Conservation (phyloP, 2,888 invertebrate species). For the Scaeva pyrastri region DNA sequence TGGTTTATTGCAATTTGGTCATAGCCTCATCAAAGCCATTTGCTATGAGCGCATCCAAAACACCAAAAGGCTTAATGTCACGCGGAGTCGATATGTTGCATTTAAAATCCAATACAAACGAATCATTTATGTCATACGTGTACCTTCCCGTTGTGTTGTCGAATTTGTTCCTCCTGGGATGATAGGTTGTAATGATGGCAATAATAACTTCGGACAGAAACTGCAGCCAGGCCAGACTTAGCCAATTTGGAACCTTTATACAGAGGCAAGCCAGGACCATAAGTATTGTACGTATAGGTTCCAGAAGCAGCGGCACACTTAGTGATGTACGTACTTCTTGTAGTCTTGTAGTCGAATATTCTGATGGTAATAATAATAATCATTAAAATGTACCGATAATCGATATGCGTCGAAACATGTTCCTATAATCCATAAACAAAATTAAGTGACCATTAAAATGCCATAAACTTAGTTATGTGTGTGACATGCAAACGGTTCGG, state of each 20-base stretch:
- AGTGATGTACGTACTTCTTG: too few relatives aligned
- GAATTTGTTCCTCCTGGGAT: slow-evolving; percentile 43
- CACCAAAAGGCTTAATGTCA: slow-evolving; percentile 49
- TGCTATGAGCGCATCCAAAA: slow-evolving; percentile 23
- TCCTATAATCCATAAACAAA: slow-evolving; percentile 84
- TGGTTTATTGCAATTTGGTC: slow-evolving; percentile 36
- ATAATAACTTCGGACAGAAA: slow-evolving; percentile 37
- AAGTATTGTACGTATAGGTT: background rate
- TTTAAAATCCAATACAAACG: slow-evolving; percentile 48
- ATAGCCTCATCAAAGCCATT: background rate
- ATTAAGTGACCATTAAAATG: slow-evolving; percentile 84
- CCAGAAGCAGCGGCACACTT: slow-evolving; percentile 68
- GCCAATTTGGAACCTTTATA: slow-evolving; percentile 3
- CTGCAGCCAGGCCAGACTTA: background rate
- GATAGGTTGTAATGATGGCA: slow-evolving; percentile 56
- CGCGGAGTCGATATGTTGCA: slow-evolving; percentile 48
- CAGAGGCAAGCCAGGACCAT: background rate
- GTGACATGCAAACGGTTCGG: slow-evolving; percentile 66
- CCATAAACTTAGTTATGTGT: slow-evolving; percentile 83
- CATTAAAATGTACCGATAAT: slow-evolving; percentile 80
- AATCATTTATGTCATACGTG: too few relatives aligned
- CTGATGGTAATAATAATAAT: slow-evolving; percentile 77
- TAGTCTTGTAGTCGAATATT: background rate
- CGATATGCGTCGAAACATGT: slow-evolving; percentile 80
- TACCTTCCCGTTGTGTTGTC: too few relatives aligned